These are phyloP conservation scores for Pangasius djambal DNA, from an alignment of 2,797 vertebrate genomes.

Conservation along the genomic window DNA sequence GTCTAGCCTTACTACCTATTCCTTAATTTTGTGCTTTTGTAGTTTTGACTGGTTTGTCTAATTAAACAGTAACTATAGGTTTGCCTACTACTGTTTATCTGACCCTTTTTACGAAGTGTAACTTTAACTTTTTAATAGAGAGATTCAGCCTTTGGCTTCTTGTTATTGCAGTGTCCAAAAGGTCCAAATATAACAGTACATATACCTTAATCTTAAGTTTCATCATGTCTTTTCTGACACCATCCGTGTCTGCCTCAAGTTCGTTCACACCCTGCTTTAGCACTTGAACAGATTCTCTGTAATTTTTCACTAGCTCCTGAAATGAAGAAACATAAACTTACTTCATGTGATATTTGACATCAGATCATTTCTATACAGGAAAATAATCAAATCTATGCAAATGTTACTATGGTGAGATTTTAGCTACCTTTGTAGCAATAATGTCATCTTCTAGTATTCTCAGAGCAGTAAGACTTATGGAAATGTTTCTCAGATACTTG, in stretches of 20 bases:
- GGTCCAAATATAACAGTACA: neutral
- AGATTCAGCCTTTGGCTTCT: neutral
- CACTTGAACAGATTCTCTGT: conserved; percentile 63
- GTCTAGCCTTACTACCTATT: neutral
- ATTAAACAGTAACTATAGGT: neutral
- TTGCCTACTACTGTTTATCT: neutral
- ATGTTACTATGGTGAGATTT: neutral
- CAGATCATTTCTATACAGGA: neutral
- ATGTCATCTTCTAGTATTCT: conserved; percentile 70
- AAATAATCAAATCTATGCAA: neutral
- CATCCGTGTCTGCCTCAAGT: conserved; percentile 72
- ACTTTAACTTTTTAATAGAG: neutral
- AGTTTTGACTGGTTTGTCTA: neutral
- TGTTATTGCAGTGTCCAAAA: neutral
- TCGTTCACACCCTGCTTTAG: conserved; percentile 69
- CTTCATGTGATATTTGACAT: neutral
- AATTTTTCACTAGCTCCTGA: conserved; percentile 73
- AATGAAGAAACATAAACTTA: neutral
- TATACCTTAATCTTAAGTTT: conserved; percentile 81
- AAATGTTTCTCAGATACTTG: conserved; percentile 61
- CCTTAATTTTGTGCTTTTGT: neutral
- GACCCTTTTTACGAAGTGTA: neutral
- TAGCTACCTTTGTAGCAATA: conserved; percentile 75
- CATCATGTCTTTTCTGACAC: conserved; percentile 70
- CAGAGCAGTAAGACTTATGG: conserved; percentile 66